Percentiles rank a stretch among this genome's conserved stretches.
These are phyloP conservation scores for Rhagoletis pomonella DNA, from an alignment of 1,140 invertebrate species.

Conservation along the genomic window DNA sequence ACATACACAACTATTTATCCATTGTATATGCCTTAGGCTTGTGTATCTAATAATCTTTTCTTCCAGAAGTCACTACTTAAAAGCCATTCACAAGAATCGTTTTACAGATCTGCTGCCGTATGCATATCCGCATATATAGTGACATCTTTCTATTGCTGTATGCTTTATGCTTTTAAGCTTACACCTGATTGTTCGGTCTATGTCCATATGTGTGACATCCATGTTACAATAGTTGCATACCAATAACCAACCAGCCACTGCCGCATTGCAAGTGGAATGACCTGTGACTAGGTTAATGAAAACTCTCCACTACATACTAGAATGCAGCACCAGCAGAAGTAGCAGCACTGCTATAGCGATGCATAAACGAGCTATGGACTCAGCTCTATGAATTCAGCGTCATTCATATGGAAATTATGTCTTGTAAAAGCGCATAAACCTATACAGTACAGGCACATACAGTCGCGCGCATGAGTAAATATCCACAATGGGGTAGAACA, in stretches of 20 bases:
- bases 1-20: background rate
- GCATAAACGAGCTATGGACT: background rate
- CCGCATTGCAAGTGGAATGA: constrained; percentile 49
- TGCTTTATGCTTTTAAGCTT: background rate
- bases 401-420: constrained; percentile 44
- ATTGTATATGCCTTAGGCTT: no score
- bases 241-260: constrained; percentile 11
- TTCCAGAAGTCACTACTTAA: constrained; percentile 23
- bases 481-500: background rate
- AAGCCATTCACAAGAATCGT: background rate
- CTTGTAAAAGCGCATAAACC: constrained; percentile 22
- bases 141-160: no score
- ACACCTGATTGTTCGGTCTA: background rate
- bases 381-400: background rate
- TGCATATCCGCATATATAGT: no score
- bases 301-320: background rate
- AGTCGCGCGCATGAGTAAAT: background rate
- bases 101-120: background rate
- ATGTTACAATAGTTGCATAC: constrained; percentile 32
- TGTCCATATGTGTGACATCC: background rate
- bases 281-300: constrained; percentile 55
- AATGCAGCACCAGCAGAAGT: background rate
- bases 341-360: constrained; percentile 1
- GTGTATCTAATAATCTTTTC: constrained; percentile 35
- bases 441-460: background rate